phyloP scores from a whole-genome alignment of 2,888 invertebrate species.

The Imbricaverruca yamaguchii region DNA sequence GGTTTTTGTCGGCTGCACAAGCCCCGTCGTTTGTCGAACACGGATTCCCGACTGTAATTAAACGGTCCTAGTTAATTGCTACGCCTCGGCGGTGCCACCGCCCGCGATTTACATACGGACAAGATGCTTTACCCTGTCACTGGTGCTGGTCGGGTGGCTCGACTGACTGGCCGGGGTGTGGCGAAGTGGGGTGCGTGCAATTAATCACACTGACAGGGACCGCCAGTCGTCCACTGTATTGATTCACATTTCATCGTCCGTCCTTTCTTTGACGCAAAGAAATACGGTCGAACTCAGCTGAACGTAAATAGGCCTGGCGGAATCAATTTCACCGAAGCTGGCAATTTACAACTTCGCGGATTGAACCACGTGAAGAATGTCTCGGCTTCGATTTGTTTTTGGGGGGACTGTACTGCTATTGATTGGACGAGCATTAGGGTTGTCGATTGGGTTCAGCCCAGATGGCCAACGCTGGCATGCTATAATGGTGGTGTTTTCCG shows the following conservation, averaged over 20 bases:
- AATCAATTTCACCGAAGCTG: no score
- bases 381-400: background rate
- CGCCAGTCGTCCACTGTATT: no score
- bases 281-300: no score
- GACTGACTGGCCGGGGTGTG: background rate
- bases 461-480: no score
- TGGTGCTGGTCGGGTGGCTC: no score
- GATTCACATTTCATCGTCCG: background rate
- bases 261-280: background rate
- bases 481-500: no score
- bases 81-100: background rate
- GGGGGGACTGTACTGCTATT: background rate
- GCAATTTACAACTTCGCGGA: background rate
- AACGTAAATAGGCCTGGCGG: no score
- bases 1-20: background rate
- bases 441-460: no score
- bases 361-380: background rate
- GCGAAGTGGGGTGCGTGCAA: background rate
- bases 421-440: no score
- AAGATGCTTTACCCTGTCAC: no score
- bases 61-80: background rate
- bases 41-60: background rate
- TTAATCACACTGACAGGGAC: no score
- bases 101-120: background rate
- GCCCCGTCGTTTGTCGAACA: background rate